Evolutionary conservation across 2,888 invertebrate genomes (phyloP), one percentile per base, ranked within the genome.

Genomic region (Zonitis immaculata): DNA sequence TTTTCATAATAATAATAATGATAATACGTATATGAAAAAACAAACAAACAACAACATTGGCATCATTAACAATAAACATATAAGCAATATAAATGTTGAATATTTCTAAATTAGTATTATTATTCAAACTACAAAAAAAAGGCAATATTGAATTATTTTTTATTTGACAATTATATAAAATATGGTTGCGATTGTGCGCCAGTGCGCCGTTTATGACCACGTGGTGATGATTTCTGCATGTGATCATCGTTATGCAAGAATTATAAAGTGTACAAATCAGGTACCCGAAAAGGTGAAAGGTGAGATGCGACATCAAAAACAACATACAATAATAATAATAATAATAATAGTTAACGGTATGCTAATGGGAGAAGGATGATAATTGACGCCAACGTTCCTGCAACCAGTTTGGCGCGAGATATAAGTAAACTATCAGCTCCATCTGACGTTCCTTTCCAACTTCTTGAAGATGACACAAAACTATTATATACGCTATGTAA

Each of bases 401-500:
- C 70, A 72, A 72, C 70, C 71, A 61, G 58, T 58, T 50, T 43
- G 49, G 59, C 64, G 51, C 47, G 26, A 57, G 55, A 48, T 57
- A 51, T n/a, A 61, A 65, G 57, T 60, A 62, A 58, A 50, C 60
- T 35, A n/a, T 47, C 39, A 30, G 58, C 66, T 62, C 64, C 66
- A 63, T 66, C 66, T 66, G 60, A 59, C 59, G 63, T 44, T 44
- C 35, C 52, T 45, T 44, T 43, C 43, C 28, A 22, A 48, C 55
- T 61, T 58, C 58, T 54, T 58, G n/a, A 57, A 57, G 59, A 54
- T 53, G 53, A 63, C 66, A 67, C 66, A 62, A 66, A 65, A 61
- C 66, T 67, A 66, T 64, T 57, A 59, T 63, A 66, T 66, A 62
- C 65, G n/a, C n/a, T n/a, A n/a, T n/a, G n/a, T 71, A 71, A 70